phyloP scores from a whole-genome alignment of 2,113 vertebrate species.

The Saccopteryx bilineata region DNA sequence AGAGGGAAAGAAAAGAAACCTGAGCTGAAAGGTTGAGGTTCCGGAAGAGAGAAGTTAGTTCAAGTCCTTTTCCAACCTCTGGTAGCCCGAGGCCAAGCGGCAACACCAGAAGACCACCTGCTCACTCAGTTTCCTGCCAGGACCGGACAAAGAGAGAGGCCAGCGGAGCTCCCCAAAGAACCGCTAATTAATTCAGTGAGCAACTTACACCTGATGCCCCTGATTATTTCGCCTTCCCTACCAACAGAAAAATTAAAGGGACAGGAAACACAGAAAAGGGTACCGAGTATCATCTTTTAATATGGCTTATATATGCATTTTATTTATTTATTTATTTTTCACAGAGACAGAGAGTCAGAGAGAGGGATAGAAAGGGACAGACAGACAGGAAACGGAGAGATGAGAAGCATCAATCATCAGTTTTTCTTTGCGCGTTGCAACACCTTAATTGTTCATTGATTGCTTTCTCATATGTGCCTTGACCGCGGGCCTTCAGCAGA shows the following conservation, averaged over 20 bases:
- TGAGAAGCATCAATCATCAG: too few species aligned
- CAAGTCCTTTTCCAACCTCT: not conserved
- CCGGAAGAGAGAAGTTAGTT: not conserved
- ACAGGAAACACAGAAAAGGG: not conserved
- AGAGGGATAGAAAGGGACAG: too few species aligned
- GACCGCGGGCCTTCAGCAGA: too few species aligned
- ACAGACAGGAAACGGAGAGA: too few species aligned
- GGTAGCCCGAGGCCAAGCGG: not conserved
- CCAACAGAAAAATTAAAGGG: constrained; percentile 19
- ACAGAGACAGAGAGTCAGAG: too few species aligned
- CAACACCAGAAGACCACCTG: constrained; percentile 41
- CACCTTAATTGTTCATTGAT: too few species aligned
- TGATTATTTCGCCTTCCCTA: not conserved
- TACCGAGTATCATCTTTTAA: not conserved
- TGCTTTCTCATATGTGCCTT: too few species aligned
- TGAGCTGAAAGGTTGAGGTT: not conserved
- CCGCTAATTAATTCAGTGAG: constrained; percentile 48
- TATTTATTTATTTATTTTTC: not conserved
- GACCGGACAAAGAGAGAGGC: not conserved
- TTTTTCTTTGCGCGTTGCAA: too few species aligned
- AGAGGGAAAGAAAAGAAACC: not conserved
- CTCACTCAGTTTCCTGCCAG: constrained; percentile 44
- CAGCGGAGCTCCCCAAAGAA: not conserved
- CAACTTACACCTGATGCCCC: constrained; percentile 39
- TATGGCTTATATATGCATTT: not conserved